Percentiles rank a stretch among this genome's conserved stretches.
These are phyloP conservation scores for Myiothlypis coronata DNA, from an alignment of 2,797 vertebrate genomes.

Conservation along the genomic window DNA sequence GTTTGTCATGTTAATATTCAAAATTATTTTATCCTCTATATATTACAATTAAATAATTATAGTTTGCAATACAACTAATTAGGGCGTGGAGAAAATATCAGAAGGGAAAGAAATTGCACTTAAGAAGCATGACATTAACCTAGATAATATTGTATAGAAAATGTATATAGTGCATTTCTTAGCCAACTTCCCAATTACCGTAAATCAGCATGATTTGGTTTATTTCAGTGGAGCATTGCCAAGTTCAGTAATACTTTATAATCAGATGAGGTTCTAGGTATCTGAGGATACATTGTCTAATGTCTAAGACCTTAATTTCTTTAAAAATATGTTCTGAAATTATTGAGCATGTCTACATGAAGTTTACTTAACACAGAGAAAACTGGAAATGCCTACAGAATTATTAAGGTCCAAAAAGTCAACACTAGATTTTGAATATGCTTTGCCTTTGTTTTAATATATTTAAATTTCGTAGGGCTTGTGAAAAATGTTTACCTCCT, in stretches of 20 bases:
- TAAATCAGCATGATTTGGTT: not conserved
- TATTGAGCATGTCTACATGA: not conserved
- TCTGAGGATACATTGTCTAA: not conserved
- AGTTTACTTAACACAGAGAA: not conserved
- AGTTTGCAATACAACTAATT: not conserved
- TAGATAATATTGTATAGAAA: not conserved
- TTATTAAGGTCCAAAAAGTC: not conserved
- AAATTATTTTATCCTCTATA: not conserved
- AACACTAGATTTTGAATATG: not conserved
- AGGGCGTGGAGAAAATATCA: not conserved
- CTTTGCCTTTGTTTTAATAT: not conserved
- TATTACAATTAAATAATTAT: not conserved
- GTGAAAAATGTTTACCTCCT: not conserved
- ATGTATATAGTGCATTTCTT: not conserved
- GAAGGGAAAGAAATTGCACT: not conserved
- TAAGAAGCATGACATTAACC: not conserved
- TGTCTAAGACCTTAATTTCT: not conserved
- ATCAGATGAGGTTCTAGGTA: not conserved
- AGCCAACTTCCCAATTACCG: conserved; percentile 4
- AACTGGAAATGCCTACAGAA: not conserved
- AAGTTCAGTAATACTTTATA: not conserved
- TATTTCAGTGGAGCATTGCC: not conserved
- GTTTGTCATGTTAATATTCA: not conserved
- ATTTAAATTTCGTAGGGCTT: not conserved
- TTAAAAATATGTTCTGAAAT: not conserved